Base-by-base conservation (phyloP, 2,888 invertebrate genomes). In the Cephus nigrinus region DNA sequence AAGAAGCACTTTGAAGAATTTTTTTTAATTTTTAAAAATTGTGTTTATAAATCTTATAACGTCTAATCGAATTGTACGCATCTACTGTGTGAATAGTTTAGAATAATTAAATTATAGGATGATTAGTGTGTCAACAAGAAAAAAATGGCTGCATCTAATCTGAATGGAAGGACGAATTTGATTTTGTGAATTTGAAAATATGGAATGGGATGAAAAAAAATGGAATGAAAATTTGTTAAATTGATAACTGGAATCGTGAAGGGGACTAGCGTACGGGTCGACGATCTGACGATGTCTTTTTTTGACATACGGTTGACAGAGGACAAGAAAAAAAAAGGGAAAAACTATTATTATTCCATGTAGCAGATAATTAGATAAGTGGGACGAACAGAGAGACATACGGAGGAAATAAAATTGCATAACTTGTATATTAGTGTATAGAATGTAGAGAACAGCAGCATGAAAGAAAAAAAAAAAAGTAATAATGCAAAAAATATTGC, bases 361-460 rank as follows among this genome's bases (percentile, higher is more conserved):
- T 88, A 88, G 85, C 86, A 82, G 82, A 83, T 88, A 89, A 88
- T 84, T 91, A 90, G 88, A 90, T 90, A 89, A 91, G 91, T 90
- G 91, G 90, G 90, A 91, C 84, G 90, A 89, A 89, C 87, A 87
- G 88, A 32, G 40, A 40, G 40, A 86, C 86, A 88, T 85, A 87
- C 83, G 85, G 82, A 89, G 81, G 84, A 87, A 84, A 80, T 81
- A 87, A 89, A 88, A 88, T 89, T 88, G 87, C 89, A 88, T 90
- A 91, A 91, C 90, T 91, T 91, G 91, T 91, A 91, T 91, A 91
- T 91, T 91, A 91, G 91, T 91, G 91, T 91, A 91, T 91, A 91
- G 91, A 91, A 89, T 89, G 90, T 90, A 91, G 90, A 90, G 73
- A 76, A 72, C 75, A 74, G 75, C 75, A 71, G 75, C 75, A 78